A percentile compares a stretch with the other conserved stretches of the same genome.
Evolutionary conservation across 1,140 invertebrate species (phyloP).

Genomic region (Dendrolimus kikuchii): DNA sequence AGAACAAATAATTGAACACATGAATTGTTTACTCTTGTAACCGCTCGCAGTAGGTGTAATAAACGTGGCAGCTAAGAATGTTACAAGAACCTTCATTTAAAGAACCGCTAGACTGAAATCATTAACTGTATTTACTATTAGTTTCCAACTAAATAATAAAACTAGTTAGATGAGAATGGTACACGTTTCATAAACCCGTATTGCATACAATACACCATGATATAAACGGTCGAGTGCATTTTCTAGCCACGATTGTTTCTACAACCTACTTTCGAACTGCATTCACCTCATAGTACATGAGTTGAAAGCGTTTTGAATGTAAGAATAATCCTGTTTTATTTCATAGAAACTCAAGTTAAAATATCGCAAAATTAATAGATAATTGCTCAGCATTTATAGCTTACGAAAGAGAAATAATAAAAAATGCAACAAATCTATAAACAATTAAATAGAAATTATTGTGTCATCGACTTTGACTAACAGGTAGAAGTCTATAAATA

Average conservation of each 20-base stretch:
- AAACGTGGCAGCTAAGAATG: not conserved
- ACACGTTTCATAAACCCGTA: conserved; percentile 1
- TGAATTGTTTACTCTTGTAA: conserved; percentile 38
- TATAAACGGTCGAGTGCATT: conserved; percentile 1
- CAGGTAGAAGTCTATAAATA: not conserved
- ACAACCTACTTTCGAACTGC: conserved; percentile 28
- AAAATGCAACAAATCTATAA: too few species aligned
- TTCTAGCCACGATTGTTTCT: conserved; percentile 17
- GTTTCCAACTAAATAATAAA: conserved; percentile 2
- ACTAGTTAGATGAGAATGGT: not conserved
- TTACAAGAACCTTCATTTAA: conserved; percentile 20
- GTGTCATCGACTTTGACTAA: too few species aligned
- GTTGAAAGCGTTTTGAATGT: too few species aligned
- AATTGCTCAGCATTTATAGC: too few species aligned
- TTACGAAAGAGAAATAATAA: too few species aligned
- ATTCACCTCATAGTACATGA: conserved; percentile 1
- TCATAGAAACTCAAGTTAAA: too few species aligned
- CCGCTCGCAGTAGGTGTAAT: conserved; percentile 33
- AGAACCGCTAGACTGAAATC: conserved; percentile 22
- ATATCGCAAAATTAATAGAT: too few species aligned
- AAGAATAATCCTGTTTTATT: too few species aligned
- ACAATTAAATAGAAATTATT: too few species aligned
- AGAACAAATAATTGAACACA: conserved; percentile 35
- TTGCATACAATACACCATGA: conserved; percentile 1
- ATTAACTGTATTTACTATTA: not conserved